These are phyloP conservation scores for Dugesia japonica DNA, from an alignment of 2,888 invertebrate genomes.

Conservation along the genomic window DNA sequence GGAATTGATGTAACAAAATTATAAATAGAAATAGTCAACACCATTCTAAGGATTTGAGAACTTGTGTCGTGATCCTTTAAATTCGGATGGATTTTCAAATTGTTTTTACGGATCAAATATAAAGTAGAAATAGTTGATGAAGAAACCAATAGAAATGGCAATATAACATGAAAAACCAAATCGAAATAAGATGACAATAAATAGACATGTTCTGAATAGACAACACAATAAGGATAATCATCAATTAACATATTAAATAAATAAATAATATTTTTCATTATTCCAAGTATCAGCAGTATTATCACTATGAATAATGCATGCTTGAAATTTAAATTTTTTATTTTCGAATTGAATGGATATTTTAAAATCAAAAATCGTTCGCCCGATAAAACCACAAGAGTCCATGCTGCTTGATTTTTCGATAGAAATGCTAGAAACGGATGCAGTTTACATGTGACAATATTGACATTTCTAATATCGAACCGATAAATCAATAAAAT, in stretches of 20 bases:
- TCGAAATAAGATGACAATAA: neutral
- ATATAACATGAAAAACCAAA: neutral
- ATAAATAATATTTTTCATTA: neutral
- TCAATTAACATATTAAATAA: neutral
- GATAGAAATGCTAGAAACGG: neutral
- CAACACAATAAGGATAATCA: neutral
- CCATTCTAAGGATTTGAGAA: too few species aligned
- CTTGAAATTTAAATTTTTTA: neutral
- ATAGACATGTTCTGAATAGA: neutral
- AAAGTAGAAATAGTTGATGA: neutral
- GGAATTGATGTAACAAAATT: too few species aligned
- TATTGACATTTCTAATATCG: neutral
- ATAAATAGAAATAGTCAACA: too few species aligned
- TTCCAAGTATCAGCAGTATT: neutral
- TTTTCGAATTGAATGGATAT: neutral
- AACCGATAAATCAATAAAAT: neutral
- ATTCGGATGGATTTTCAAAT: too few species aligned
- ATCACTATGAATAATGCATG: neutral
- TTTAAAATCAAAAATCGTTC: neutral
- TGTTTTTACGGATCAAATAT: neutral
- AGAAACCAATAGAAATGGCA: neutral
- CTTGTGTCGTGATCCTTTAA: too few species aligned
- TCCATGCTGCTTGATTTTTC: neutral
- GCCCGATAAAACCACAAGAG: neutral
- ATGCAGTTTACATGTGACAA: neutral